A percentile compares a stretch with the other conserved stretches of the same genome.
Conservation (phyloP, 2,888 invertebrate genomes). For the Hipparchia sbordonii region DNA sequence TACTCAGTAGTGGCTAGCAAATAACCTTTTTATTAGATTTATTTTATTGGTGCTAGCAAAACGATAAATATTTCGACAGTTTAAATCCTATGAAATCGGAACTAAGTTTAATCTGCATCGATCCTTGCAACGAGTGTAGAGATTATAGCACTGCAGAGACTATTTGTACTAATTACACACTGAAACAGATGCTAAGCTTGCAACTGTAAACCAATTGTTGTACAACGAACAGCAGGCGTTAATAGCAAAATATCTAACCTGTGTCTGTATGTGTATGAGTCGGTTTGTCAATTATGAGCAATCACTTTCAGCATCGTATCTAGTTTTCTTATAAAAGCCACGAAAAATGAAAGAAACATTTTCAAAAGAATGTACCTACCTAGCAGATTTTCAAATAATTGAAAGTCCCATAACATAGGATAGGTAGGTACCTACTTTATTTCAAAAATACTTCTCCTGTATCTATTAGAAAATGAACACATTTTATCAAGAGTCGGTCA, state of each 20-base stretch:
- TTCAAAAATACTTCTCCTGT: too few species aligned
- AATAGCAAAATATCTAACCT: background rate
- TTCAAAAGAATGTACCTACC: too few species aligned
- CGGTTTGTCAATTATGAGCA: background rate
- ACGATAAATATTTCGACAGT: background rate
- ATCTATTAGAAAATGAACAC: too few species aligned
- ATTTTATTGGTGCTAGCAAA: too few species aligned
- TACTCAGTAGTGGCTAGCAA: too few species aligned
- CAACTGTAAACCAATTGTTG: conserved; percentile 15
- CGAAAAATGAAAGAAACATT: too few species aligned
- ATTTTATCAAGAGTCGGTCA: too few species aligned
- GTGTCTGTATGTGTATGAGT: background rate
- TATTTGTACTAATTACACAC: conserved; percentile 18
- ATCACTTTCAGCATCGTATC: background rate
- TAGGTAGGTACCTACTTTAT: too few species aligned
- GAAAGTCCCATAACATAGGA: too few species aligned
- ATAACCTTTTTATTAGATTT: too few species aligned
- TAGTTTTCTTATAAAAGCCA: too few species aligned
- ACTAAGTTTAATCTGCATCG: background rate
- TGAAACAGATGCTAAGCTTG: conserved; percentile 14
- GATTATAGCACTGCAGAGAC: conserved; percentile 11
- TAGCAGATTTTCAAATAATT: too few species aligned
- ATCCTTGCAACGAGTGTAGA: background rate
- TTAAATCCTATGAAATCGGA: conserved; percentile 1
- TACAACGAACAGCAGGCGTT: background rate